Base-by-base conservation (phyloP, 2,797 vertebrate species). In the Sebastes diploproa region DNA sequence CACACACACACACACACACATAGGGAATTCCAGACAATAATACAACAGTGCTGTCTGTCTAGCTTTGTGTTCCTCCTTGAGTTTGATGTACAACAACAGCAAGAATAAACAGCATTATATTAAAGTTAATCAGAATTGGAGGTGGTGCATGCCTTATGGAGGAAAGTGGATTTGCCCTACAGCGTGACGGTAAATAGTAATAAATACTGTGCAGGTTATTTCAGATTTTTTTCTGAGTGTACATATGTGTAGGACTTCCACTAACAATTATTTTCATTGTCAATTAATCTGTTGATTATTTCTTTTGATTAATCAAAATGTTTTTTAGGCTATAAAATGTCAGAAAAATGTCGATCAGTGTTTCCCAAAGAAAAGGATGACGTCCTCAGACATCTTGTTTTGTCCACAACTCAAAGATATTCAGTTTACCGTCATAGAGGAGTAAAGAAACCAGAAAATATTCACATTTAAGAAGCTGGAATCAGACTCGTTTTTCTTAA, bases 1-100 rank as follows among this genome's bases (percentile, higher is more conserved):
- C 81, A 72, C 34, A 61, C 68, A 74, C 75, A 23, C 23, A 23
- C 80, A 46, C 75, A 75, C 63, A 72, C 34, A 73, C 70, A 82
- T 3, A 88, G 72, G 54, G 83, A 85, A 84, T 90, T 89, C 88
- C 88, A 93, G 87, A 92, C 89, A 93, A 82, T 88, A 88, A 85
- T 75, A 86, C 84, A 91, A 85, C 79, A 80, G 80, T 38, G 23
- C 68, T 78, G 82, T 78, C 72, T 77, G 71, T 77, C 80, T 75
- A 46, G 58, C 46, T 82, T 74, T 91, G 75, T 81, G 73, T 86
- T 68, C 64, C 71, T 86, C 60, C 61, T 82, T 70, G 27, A 84
- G 61, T 79, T 83, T 85, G 63, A 80, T 84, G 58, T 68, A 7
- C 42, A 69, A 56, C 67, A 72, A 38, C 18, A 42, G 14, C 27